phyloP scores from a whole-genome alignment of 2,888 invertebrate species.

The Folsomia candida region DNA sequence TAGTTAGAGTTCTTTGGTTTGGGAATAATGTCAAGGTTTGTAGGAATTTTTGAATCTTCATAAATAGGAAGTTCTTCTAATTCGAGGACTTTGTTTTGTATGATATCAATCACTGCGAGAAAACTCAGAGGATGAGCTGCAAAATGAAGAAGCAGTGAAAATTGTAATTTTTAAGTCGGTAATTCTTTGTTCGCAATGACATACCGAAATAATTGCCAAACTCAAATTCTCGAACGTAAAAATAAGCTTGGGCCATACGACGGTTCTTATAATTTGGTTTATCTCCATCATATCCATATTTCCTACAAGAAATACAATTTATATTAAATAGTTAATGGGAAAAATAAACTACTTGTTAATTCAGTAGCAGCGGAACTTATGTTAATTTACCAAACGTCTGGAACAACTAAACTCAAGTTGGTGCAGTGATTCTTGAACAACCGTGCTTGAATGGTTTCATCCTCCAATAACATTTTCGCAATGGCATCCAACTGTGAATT shows the following conservation, averaged over 20 bases:
- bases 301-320: slow-evolving; percentile 4
- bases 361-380: too few relatives aligned
- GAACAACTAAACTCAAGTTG: neutral
- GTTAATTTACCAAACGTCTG: neutral
- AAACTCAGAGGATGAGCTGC: slow-evolving; percentile 7
- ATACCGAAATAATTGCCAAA: slow-evolving; percentile 22
- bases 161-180: slow-evolving; percentile 18
- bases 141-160: slow-evolving; percentile 12
- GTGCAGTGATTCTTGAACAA: neutral
- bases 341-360: too few relatives aligned
- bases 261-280: neutral
- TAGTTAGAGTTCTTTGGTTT: neutral
- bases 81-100: neutral
- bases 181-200: neutral
- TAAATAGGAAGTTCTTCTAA: neutral
- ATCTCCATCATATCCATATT: slow-evolving; percentile 12
- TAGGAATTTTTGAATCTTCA: neutral
- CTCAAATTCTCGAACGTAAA: slow-evolving; percentile 13
- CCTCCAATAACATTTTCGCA: neutral
- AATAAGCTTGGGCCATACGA: slow-evolving; percentile 11
- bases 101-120: neutral
- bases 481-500: neutral
- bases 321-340: too few relatives aligned
- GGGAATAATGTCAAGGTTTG: neutral
- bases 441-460: neutral